Conservation (phyloP, 2,113 vertebrate species). For the Ciconia stormi region DNA sequence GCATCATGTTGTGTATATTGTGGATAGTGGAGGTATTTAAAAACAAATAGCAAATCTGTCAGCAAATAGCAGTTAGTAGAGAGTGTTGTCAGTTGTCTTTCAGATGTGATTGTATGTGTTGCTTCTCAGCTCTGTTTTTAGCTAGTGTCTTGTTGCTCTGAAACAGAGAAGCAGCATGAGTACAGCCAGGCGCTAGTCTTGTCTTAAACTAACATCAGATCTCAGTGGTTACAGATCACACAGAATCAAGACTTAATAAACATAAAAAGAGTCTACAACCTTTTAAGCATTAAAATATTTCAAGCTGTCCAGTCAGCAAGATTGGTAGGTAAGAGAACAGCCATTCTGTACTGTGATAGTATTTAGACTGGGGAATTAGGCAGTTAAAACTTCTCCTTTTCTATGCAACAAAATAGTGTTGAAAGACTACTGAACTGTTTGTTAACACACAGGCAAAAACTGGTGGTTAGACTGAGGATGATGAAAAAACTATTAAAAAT, state of each 20-base stretch:
- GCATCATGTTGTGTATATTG: neutral
- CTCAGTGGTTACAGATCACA: neutral
- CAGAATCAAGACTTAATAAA: neutral
- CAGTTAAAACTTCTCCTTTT: conserved; percentile 11
- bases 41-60: neutral
- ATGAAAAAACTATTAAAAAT: neutral
- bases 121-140: neutral
- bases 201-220: neutral
- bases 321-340: neutral
- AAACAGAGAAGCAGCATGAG: neutral
- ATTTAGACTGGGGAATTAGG: neutral
- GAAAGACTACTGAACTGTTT: neutral
- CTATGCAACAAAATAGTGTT: neutral
- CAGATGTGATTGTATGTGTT: neutral
- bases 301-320: neutral
- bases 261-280: neutral
- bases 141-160: neutral
- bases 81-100: neutral
- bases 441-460: neutral
- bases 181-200: neutral
- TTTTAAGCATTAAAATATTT: neutral
- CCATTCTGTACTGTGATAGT: neutral
- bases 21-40: neutral
- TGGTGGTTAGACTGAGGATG: neutral
- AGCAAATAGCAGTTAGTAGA: neutral